These are phyloP conservation scores for Tetramorium bicarinatum DNA, from an alignment of 2,888 invertebrate species.

Conservation along the genomic window DNA sequence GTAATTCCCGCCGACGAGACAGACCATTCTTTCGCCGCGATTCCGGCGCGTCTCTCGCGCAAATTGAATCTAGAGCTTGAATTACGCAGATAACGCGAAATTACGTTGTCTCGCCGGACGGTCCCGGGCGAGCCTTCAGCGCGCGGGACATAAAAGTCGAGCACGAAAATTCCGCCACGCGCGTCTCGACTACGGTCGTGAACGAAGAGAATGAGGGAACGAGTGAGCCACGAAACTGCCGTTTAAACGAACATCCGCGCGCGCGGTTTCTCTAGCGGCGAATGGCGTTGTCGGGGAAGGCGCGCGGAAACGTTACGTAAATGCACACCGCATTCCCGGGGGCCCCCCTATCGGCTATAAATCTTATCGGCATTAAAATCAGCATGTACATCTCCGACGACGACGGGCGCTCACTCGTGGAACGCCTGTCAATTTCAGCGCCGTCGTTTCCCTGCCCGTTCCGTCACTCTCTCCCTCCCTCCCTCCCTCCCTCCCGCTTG, in stretches of 20 bases:
- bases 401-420: constrained; percentile 11
- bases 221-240: constrained; percentile 18
- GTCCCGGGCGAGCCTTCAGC: constrained; percentile 19
- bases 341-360: constrained; percentile 11
- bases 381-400: constrained; percentile 18
- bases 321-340: background rate
- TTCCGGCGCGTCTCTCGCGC: constrained; percentile 42
- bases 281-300: background rate
- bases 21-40: constrained; percentile 47
- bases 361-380: constrained; percentile 54
- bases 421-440: constrained; percentile 48
- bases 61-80: constrained; percentile 50
- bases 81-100: constrained; percentile 48
- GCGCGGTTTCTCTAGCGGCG: constrained; percentile 17
- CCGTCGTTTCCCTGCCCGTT: background rate
- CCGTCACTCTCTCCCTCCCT: background rate
- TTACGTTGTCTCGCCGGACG: constrained; percentile 49
- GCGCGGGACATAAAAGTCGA: constrained; percentile 36
- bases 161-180: constrained; percentile 34
- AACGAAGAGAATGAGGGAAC: constrained; percentile 24
- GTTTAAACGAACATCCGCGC: constrained; percentile 40
- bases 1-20: constrained; percentile 43
- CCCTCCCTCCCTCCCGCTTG: background rate
- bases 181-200: constrained; percentile 21
- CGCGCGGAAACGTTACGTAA: constrained; percentile 26